Evolutionary conservation across 2,888 invertebrate species (phyloP).

Genomic region (Lasioglossum pauxillum): DNA sequence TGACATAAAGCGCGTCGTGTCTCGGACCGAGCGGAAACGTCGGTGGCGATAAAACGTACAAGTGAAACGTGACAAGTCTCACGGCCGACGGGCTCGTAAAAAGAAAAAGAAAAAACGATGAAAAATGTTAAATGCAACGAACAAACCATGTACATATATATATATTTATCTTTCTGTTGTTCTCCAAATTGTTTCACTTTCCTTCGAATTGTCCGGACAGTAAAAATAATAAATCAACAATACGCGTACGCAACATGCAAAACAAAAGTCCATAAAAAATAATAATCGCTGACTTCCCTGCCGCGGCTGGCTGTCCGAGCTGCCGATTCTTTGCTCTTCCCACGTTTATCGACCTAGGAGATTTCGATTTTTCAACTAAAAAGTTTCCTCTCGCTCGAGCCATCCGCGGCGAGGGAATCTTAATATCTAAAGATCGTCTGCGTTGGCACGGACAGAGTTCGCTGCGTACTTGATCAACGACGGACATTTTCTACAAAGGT

Average conservation of each 20-base stretch:
- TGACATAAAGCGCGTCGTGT: conserved; percentile 16
- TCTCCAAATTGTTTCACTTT: conserved; percentile 64
- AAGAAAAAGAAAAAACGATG: conserved; percentile 29
- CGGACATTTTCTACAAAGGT: not conserved
- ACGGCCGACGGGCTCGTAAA: conserved; percentile 37
- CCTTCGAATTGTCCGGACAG: conserved; percentile 56
- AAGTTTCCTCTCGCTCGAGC: conserved; percentile 21
- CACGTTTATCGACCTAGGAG: not conserved
- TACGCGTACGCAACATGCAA: conserved; percentile 74
- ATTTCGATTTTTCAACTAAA: not conserved
- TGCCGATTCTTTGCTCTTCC: no score
- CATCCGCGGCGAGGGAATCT: conserved; percentile 56
- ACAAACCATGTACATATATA: conserved; percentile 75
- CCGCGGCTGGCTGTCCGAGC: conserved; percentile 43
- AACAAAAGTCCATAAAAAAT: conserved; percentile 73
- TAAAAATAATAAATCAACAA: conserved; percentile 76
- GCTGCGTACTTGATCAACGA: not conserved
- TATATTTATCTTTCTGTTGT: conserved; percentile 66
- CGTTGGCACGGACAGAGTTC: conserved; percentile 36
- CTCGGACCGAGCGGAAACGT: conserved; percentile 25
- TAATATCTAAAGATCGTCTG: conserved; percentile 62
- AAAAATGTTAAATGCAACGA: conserved; percentile 66
- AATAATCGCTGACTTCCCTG: conserved; percentile 64
- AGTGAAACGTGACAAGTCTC: conserved; percentile 22
- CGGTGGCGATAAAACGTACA: not conserved